Conservation (phyloP, 1,140 invertebrate species). For the Varroa destructor region DNA sequence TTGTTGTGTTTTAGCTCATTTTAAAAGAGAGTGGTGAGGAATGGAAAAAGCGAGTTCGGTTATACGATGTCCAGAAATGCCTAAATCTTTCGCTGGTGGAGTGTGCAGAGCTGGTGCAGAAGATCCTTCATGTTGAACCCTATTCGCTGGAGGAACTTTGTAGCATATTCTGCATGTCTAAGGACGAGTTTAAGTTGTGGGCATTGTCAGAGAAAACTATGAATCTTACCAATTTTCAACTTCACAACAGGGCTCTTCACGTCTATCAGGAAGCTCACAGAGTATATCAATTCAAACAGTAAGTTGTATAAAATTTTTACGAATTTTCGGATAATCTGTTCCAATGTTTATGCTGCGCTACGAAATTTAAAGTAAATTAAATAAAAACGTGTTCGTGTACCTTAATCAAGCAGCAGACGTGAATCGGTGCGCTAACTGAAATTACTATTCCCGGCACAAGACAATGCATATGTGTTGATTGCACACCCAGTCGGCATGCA, state of each 20-base stretch:
- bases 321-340: no score
- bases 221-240: constrained; percentile 50
- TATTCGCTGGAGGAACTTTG: constrained; percentile 66
- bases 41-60: constrained; percentile 37
- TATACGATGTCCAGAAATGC: constrained; percentile 57
- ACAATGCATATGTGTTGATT: no score
- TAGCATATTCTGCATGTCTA: constrained; percentile 50
- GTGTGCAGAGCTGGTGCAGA: constrained; percentile 52
- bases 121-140: constrained; percentile 51
- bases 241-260: constrained; percentile 69
- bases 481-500: no score
- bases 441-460: no score
- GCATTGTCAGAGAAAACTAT: constrained; percentile 32
- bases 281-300: constrained; percentile 57
- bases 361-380: no score
- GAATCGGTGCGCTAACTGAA: no score
- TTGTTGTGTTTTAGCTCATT: not conserved
- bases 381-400: constrained; percentile 17
- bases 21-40: not conserved
- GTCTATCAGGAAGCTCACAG: constrained; percentile 62
- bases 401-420: not conserved
- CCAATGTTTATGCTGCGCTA: no score
- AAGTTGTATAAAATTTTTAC: constrained; percentile 45
- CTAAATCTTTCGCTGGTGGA: constrained; percentile 52
- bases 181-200: constrained; percentile 47